Percentiles rank a stretch among this genome's conserved stretches.
phyloP scores from a whole-genome alignment of 2,888 invertebrate genomes.

The Leucophenga montana region DNA sequence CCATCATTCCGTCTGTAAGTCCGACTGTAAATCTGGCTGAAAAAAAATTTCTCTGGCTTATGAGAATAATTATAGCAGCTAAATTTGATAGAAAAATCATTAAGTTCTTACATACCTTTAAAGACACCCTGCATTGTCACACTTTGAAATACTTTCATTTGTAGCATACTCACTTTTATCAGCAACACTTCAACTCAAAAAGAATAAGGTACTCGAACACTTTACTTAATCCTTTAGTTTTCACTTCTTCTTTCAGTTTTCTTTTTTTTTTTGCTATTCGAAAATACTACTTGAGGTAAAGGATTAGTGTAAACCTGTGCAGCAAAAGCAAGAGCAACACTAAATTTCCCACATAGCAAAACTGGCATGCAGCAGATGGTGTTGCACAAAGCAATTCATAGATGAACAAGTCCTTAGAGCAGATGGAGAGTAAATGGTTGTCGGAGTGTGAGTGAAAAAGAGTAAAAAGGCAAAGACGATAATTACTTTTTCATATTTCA shows the following conservation, averaged over 20 bases:
- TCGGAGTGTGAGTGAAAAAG: conserved; percentile 9
- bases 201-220: conserved; percentile 29
- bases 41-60: too few relatives aligned
- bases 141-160: too few relatives aligned
- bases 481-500: conserved; percentile 53
- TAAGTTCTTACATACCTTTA: too few relatives aligned
- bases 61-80: too few relatives aligned
- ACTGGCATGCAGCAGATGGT: not conserved
- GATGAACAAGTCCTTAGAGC: too few relatives aligned
- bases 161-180: not conserved
- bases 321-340: not conserved
- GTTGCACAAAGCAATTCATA: not conserved
- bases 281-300: conserved; percentile 47
- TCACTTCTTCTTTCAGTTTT: too few relatives aligned
- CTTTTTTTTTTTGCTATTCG: not conserved
- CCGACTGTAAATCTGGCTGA: too few relatives aligned
- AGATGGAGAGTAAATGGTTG: not conserved
- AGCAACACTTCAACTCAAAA: conserved; percentile 32
- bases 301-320: conserved; percentile 48
- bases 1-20: too few relatives aligned
- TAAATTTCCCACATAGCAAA: conserved; percentile 53
- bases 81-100: too few relatives aligned
- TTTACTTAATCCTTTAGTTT: conserved; percentile 25
- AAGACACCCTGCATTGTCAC: too few relatives aligned
- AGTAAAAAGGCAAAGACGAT: conserved; percentile 42